Base-by-base conservation (phyloP, 2,797 vertebrate species). In the Enteromius viviparus region DNA sequence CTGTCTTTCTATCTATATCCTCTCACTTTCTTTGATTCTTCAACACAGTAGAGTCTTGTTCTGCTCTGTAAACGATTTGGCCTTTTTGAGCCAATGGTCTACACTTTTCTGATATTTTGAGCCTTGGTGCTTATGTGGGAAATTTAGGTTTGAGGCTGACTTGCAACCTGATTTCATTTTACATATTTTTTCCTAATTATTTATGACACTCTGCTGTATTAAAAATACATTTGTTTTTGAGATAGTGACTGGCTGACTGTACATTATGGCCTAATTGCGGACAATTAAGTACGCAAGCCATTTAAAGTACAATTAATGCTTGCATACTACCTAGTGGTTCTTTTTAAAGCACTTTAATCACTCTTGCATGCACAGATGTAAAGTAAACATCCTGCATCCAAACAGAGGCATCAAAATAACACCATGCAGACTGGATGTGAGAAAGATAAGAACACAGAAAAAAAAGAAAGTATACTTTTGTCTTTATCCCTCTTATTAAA, bases 21-120 rank as follows among this genome's bases (percentile, higher is more conserved):
- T 80, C 47, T 78, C 9, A 47, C 70, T 60, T 81, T 89, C 87
- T 40, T 5, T 55, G 32, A 40, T 72, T 51, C 32, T 32, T 76
- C 7, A 72, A 29, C 17, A 45, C 14, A 40, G 47, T 45, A 3
- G 23, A 72, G 37, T 62, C 14, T 12, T 64, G 4, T 12, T 49
- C 3, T 49, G 9, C 26, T 42, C 4, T 68, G 32, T 47, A 64
- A 45, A 47, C 45, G 11, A 4, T 62, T 60, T 58, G 53, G 32
- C 29, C 60, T n/a, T 32, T 62, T 29, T 3, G 19, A 62, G 55
- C 1, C 11, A 45, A 45, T 71, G 53, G 3, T 19, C 9, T n/a
- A n/a, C n/a, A 15, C 2, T 2, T 55, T 53, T 40, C 2, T 66
- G 45, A 17, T 51, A 37, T 65, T 7, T 66, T 37, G 12, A 4